phyloP scores from a whole-genome alignment of 2,113 vertebrate species.

The Pholis gunnellus region DNA sequence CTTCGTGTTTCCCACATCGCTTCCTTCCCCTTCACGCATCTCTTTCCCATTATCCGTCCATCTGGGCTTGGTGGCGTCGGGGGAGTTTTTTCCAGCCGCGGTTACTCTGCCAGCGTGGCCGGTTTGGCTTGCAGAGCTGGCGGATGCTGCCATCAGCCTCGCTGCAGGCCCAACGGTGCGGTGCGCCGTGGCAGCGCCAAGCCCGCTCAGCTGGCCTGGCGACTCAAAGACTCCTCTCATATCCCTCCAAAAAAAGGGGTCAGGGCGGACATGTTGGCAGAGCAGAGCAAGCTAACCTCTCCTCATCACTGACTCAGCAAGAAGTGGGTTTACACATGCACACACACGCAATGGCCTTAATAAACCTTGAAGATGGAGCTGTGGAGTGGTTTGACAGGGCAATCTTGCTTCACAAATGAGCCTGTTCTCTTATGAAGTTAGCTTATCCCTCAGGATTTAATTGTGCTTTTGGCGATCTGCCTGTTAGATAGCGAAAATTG shows the following conservation, averaged over 20 bases:
- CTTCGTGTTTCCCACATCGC: not conserved
- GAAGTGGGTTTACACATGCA: constrained; percentile 12
- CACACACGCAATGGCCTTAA: not conserved
- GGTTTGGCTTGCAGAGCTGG: constrained; percentile 38
- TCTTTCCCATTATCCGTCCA: constrained; percentile 27
- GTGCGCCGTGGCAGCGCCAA: constrained; percentile 4
- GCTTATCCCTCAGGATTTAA: not conserved
- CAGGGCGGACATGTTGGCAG: constrained; percentile 70
- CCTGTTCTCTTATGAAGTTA: constrained; percentile 16
- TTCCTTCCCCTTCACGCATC: constrained; percentile 8
- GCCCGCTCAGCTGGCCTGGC: constrained; percentile 26
- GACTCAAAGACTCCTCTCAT: constrained; percentile 61
- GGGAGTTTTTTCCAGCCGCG: constrained; percentile 32
- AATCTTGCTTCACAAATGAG: constrained; percentile 14
- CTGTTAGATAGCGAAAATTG: not conserved
- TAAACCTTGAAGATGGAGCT: constrained; percentile 27
- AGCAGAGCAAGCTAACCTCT: constrained; percentile 51
- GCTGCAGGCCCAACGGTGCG: constrained; percentile 27
- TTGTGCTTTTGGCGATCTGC: not conserved
- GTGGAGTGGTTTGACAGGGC: constrained; percentile 12
- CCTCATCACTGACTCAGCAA: constrained; percentile 69
- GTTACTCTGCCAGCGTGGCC: constrained; percentile 63
- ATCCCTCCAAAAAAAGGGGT: constrained; percentile 50
- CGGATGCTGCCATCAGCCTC: constrained; percentile 27
- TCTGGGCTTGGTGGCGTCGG: constrained; percentile 36